Conservation (phyloP, 2,113 vertebrate genomes). For the Clupea harengus region DNA sequence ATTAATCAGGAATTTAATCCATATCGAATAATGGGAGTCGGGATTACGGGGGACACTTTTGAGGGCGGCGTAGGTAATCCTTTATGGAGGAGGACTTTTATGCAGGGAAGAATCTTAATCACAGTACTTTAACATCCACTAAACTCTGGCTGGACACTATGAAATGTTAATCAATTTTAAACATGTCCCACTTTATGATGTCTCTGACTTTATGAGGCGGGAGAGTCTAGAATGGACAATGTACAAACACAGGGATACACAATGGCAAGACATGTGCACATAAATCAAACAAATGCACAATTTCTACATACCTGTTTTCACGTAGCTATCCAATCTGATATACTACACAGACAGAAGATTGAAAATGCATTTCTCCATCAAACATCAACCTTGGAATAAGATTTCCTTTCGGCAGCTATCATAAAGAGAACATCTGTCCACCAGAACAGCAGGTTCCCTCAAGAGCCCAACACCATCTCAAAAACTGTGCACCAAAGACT, state of each 20-base stretch:
- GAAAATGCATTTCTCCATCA: not conserved
- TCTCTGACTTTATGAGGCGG: not conserved
- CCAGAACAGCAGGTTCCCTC: conserved; percentile 1
- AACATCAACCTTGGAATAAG: not conserved
- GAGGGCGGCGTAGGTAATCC: conserved; percentile 39
- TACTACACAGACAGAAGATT: not conserved
- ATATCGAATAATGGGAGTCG: conserved; percentile 42
- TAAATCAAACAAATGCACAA: not conserved
- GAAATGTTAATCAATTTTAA: conserved; percentile 16
- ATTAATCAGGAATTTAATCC: conserved; percentile 36
- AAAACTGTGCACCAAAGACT: conserved; percentile 20
- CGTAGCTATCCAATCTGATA: not conserved
- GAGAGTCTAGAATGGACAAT: not conserved
- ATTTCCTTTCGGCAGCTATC: not conserved
- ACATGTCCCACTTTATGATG: conserved; percentile 1
- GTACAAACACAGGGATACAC: not conserved
- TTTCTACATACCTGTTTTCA: not conserved
- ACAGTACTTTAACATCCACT: not conserved
- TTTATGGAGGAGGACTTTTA: conserved; percentile 33
- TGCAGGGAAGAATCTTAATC: conserved; percentile 13
- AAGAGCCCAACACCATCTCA: not conserved
- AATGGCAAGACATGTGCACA: not conserved
- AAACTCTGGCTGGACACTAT: conserved; percentile 9
- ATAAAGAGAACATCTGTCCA: conserved; percentile 9
- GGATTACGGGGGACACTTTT: conserved; percentile 34